Base-by-base conservation (phyloP, 2,113 vertebrate species). In the Leptodactylus fuscus region DNA sequence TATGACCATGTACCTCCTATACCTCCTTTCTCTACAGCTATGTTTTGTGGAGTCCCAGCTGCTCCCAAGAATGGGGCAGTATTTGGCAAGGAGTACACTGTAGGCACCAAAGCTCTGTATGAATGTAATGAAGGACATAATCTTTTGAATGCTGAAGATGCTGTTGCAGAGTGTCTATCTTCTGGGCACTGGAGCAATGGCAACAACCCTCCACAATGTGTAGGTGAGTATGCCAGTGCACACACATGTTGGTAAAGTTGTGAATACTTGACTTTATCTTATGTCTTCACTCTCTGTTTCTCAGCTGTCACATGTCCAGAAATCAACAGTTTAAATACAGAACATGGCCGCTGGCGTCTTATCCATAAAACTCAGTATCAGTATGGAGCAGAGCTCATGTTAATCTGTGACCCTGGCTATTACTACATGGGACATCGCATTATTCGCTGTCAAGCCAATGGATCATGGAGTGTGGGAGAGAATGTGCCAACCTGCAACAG, bases 361-460 rank as follows among this genome's bases (percentile, higher is more conserved):
- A 97, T 97, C 90, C 97, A 96, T 27, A 97, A 97, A 88, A 95
- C 93, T 12, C 97, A 97, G 86, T 96, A 97, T 93, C 96, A 97
- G 89, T 99, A 96, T 87, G 96, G 95, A 0, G 94, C 98, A 62
- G 95, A 98, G 87, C 95, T 99, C 79, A 97, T 99, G 96, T 94
- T 99, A 89, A 95, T 96, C 91, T 99, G 98, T 18, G 97, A 99
- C 91, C 97, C 97, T 0, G 98, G 98, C 2, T 99, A 97, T 93
- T 98, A 97, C 94, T 98, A 98, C 92, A 95, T 94, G 0, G 97
- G 98, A 86, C 95, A 96, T 53, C 93, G 97, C 53, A 96, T 98
- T 87, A 97, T 98, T 90, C 93, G 87, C 87, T 99, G 98, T 89
- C 96, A 97, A 90, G 95, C 96, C 87, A 97, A 95, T 16, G 94